A percentile compares a stretch with the other conserved stretches of the same genome.
phyloP scores from a whole-genome alignment of 2,888 invertebrate species.

The Agrochola circellaris region DNA sequence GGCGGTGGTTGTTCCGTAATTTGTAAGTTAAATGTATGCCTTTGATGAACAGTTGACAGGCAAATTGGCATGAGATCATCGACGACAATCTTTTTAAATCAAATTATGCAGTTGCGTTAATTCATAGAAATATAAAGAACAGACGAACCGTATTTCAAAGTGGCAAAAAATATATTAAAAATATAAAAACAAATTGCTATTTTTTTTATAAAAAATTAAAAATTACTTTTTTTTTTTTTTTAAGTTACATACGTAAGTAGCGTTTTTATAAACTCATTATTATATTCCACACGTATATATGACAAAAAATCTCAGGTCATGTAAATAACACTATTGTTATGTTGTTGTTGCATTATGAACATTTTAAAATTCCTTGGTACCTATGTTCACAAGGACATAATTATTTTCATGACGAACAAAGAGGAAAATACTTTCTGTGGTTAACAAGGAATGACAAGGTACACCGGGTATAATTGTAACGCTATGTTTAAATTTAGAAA shows the following conservation, averaged over 20 bases:
- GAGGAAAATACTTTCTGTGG: neutral
- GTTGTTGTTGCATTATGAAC: neutral
- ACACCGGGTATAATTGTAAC: neutral
- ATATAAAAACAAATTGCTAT: too few species aligned
- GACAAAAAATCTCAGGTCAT: too few species aligned
- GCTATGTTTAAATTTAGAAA: conserved; percentile 11
- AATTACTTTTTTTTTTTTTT: too few species aligned
- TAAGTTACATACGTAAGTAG: too few species aligned
- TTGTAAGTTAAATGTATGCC: conserved; percentile 41
- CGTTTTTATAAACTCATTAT: neutral
- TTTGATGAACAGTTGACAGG: conserved; percentile 23
- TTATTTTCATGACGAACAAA: neutral
- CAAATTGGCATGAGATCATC: neutral
- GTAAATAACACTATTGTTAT: neutral
- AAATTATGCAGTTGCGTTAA: neutral
- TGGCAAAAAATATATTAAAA: neutral
- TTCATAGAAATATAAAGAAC: neutral
- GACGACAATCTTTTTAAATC: neutral
- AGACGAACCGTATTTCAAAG: neutral
- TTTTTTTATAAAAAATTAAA: too few species aligned
- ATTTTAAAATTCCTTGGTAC: neutral
- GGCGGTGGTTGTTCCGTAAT: conserved; percentile 21
- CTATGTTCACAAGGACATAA: neutral
- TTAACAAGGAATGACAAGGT: neutral
- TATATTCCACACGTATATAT: neutral